Conservation (phyloP, 2,113 vertebrate species). For the Brachirus orientalis region DNA sequence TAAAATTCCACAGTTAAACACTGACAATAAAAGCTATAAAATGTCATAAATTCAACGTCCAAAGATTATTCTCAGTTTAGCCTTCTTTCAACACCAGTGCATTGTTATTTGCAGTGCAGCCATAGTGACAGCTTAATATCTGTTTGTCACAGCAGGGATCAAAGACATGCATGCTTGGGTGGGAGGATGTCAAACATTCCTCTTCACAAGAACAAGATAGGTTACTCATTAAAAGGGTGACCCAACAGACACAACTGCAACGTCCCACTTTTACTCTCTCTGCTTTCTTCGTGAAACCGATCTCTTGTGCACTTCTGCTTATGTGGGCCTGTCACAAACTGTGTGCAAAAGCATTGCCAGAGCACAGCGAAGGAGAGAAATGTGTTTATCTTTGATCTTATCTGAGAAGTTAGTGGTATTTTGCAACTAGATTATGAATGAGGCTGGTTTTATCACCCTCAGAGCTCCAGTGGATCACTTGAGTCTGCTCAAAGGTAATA, state of each 20-base stretch:
- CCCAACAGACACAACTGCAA: slow-evolving; percentile 51
- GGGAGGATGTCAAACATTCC: slow-evolving; percentile 75
- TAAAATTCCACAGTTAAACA: no score
- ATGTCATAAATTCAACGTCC: no score
- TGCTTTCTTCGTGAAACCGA: slow-evolving; percentile 20
- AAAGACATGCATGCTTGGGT: slow-evolving; percentile 70
- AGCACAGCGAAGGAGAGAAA: slow-evolving; percentile 2
- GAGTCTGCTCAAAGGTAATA: slow-evolving; percentile 28
- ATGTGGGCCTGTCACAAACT: slow-evolving; percentile 22
- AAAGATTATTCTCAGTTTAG: not conserved
- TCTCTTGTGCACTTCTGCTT: not conserved
- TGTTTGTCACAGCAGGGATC: slow-evolving; percentile 89
- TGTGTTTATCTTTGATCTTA: slow-evolving; percentile 42
- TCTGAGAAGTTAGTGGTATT: slow-evolving; percentile 42
- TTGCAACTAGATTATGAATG: slow-evolving; percentile 35
- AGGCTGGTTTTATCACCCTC: slow-evolving; percentile 26
- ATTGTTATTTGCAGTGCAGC: slow-evolving; percentile 73
- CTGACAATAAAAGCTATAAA: no score
- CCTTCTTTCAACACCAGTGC: slow-evolving; percentile 2
- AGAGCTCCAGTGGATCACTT: slow-evolving; percentile 1
- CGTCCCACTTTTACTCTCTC: slow-evolving; percentile 28
- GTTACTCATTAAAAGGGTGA: slow-evolving; percentile 87
- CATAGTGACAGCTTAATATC: slow-evolving; percentile 84
- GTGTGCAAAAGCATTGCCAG: slow-evolving; percentile 5
- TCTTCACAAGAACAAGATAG: slow-evolving; percentile 79